Conservation (phyloP, 2,113 vertebrate genomes). For the Numida meleagris region DNA sequence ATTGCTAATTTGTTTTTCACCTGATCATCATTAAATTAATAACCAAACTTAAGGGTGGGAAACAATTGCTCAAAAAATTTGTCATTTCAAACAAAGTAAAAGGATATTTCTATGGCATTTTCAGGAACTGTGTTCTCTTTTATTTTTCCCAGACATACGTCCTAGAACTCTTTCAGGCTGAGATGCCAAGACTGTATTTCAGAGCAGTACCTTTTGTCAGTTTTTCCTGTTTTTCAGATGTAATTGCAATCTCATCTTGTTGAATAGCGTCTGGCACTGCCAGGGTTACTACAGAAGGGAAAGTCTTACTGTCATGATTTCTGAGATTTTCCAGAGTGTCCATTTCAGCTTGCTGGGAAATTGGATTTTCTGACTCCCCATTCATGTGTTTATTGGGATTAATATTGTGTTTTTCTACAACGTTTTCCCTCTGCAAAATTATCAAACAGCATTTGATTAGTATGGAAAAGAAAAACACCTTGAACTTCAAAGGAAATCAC, state of each 20-base stretch:
- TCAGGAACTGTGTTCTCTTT: background rate
- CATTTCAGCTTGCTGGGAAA: conserved; percentile 58
- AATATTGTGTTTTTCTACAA: conserved; percentile 51
- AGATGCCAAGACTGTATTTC: background rate
- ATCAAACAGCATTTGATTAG: background rate
- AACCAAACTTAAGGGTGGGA: background rate
- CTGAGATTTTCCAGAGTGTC: conserved; percentile 37
- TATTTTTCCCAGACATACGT: background rate
- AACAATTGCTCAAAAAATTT: background rate
- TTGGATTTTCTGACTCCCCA: conserved; percentile 51
- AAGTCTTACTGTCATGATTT: conserved; percentile 50
- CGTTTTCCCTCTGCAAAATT: conserved; percentile 69
- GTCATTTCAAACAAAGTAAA: background rate
- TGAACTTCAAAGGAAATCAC: background rate
- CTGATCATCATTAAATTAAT: background rate
- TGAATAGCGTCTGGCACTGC: conserved; percentile 55
- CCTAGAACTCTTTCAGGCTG: background rate
- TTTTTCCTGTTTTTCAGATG: conserved; percentile 76
- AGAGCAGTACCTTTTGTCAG: conserved; percentile 78
- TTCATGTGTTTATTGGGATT: conserved; percentile 41
- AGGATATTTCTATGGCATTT: background rate
- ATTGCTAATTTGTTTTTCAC: background rate
- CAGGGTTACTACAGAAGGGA: conserved; percentile 26
- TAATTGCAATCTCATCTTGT: conserved; percentile 74
- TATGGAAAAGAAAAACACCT: background rate